Base-by-base conservation (phyloP, 2,797 vertebrate genomes). In the Hypotaenidia philippensis region DNA sequence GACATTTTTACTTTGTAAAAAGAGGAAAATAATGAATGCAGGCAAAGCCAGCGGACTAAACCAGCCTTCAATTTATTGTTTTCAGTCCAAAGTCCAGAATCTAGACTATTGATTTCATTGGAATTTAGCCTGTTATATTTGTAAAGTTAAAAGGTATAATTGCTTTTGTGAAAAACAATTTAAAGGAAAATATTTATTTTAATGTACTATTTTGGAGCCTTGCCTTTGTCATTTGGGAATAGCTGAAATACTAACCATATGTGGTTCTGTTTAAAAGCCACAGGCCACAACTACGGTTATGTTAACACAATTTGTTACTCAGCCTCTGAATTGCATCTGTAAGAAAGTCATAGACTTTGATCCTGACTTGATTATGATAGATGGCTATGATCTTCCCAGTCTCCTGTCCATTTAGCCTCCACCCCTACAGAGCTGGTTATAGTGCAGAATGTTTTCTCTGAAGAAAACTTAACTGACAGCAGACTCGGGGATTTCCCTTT, bases 171-270 rank as follows among this genome's bases (percentile, higher is more conserved):
- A 52, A 71, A 79, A 71, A 57, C 27, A 74, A 83, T n/a, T 55
- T 50, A 55, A 89, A 81, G 44, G 49, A 71, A 75, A 83, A 80
- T 72, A 72, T n/a, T 86, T 89, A 47, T 77, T 83, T 87, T 80
- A 83, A 74, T 83, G 69, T 77, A 40, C 60, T 77, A 5, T 60
- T 93, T 90, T 91, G 90, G 64, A 91, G 19, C 49, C 57, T 83
- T 89, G 87, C 63, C 69, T 64, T 77, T 69, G 50, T 88, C 64
- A 23, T 69, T 69, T 80, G 88, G 78, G 81, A 94, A 53, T 38
- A 91, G 50, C 47, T 91, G 84, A 87, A 94, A 91, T 93, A 65
- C 84, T 91, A 83, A 91, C 87, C 77, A 56, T 83, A 72, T 68
- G 90, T 68, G 41, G 77, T 65, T 83, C 85, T 80, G 23, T 89